phyloP scores from a whole-genome alignment of 2,888 invertebrate genomes.

The Plutella xylostella region DNA sequence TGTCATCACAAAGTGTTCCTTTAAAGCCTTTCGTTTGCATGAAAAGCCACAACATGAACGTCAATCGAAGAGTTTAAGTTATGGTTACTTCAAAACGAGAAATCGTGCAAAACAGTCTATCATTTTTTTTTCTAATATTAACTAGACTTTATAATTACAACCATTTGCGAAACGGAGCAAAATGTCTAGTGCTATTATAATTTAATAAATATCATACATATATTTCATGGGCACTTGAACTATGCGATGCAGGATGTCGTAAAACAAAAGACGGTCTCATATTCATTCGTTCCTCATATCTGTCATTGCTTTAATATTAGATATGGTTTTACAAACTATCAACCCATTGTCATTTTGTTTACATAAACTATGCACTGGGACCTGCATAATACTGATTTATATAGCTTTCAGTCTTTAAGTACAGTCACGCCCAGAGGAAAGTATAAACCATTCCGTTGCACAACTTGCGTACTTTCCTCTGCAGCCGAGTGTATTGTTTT shows the following conservation, averaged over 20 bases:
- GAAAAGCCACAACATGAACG: constrained; percentile 31
- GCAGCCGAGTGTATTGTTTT: constrained; percentile 22
- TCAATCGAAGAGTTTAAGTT: background rate
- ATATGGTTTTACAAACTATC: too few relatives aligned
- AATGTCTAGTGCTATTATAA: constrained; percentile 56
- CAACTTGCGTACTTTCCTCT: too few relatives aligned
- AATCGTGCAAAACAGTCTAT: constrained; percentile 65
- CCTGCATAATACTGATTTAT: background rate
- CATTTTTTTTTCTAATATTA: constrained; percentile 44
- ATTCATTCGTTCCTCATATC: too few relatives aligned
- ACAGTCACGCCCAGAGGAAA: too few relatives aligned
- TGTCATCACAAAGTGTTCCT: constrained; percentile 52
- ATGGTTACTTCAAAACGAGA: constrained; percentile 35
- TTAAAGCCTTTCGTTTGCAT: constrained; percentile 25
- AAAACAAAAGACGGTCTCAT: constrained; percentile 29
- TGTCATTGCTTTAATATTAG: too few relatives aligned
- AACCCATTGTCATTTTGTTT: too few relatives aligned
- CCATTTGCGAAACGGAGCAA: constrained; percentile 64
- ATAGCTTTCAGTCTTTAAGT: too few relatives aligned
- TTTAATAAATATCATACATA: constrained; percentile 37
- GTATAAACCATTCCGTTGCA: too few relatives aligned
- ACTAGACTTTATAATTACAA: constrained; percentile 61
- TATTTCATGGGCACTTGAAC: constrained; percentile 50
- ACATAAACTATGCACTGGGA: background rate
- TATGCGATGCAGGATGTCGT: constrained; percentile 42